Evolutionary conservation across 2,113 vertebrate genomes (phyloP), one percentile per base, ranked within the genome.

Genomic region (Muscicapa adusta): DNA sequence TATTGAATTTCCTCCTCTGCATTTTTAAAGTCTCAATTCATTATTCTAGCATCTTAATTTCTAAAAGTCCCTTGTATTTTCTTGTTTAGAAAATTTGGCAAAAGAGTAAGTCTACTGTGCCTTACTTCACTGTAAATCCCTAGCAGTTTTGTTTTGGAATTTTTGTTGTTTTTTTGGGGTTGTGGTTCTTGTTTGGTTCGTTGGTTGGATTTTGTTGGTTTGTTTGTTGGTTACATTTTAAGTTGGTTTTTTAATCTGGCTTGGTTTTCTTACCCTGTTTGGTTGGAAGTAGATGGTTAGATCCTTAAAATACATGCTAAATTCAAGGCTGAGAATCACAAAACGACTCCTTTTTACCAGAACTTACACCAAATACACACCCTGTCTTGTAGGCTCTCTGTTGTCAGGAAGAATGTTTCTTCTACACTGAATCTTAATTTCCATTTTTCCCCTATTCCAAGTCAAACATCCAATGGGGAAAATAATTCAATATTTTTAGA

Each of bases 41-140:
- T 92, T 96, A 89, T 93, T 81, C 73, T 72, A 91, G 87, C 24
- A 58, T 72, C 56, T 78, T 91, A 91, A 95, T 93, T 94, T 70
- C 33, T 85, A 61, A 76, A 92, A 90, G 56, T 66, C 25, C 6
- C 70, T 87, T 73, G 29, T 40, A 48, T 36, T 86, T 93, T 81
- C 31, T 86, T 87, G 7, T 66, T 92, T 88, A 75, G 72, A 91
- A 93, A 74, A 67, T 29, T 8, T 57, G 26, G 19, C 22, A 53
- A 74, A 84, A 85, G 24, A 77, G 5, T 24, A 56, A 73, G 10
- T 34, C 38, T 67, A 31, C 6, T 72, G 5, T 74, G 22, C 14
- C 25, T 72, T 57, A 80, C 31, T 83, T 70, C 23, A 47, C 33
- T 40, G 19, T 38, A 85, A 76, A 5, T 3, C 7, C 10, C 4